A percentile compares a stretch with the other conserved stretches of the same genome.
Conservation (phyloP, 2,113 vertebrate genomes). For the Odontesthes bonariensis region DNA sequence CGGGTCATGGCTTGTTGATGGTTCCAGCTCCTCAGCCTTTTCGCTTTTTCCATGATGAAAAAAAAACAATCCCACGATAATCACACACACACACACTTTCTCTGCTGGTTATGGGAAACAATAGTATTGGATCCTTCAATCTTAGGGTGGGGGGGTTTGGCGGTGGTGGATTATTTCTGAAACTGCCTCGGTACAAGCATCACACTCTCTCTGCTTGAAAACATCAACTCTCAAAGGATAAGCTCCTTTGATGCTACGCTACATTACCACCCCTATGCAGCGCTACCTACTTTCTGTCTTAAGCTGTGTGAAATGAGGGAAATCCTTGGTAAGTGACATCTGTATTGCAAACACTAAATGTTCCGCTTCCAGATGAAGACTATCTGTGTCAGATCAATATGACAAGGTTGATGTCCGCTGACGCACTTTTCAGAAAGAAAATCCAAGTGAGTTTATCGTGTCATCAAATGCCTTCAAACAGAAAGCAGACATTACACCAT, state of each 20-base stretch:
- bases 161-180: constrained; percentile 63
- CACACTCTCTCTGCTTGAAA: constrained; percentile 64
- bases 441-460: background rate
- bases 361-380: constrained; percentile 38
- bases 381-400: constrained; percentile 64
- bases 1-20: constrained; percentile 22
- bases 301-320: constrained; percentile 74
- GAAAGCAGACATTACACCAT: background rate
- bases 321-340: constrained; percentile 71
- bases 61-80: background rate
- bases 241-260: constrained; percentile 68
- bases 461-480: background rate
- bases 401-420: constrained; percentile 25
- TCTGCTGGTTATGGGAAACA: constrained; percentile 35
- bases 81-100: background rate
- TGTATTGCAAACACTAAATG: constrained; percentile 40
- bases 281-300: constrained; percentile 69
- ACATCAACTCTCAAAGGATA: constrained; percentile 76
- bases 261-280: constrained; percentile 49
- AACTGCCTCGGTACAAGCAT: constrained; percentile 56
- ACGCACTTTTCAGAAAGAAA: background rate
- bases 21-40: constrained; percentile 7
- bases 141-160: constrained; percentile 16
- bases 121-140: constrained; percentile 47
- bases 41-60: constrained; percentile 11